A percentile compares a stretch with the other conserved stretches of the same genome.
Evolutionary conservation across 2,888 invertebrate species (phyloP).

Genomic region (Pogonocherus hispidulus): DNA sequence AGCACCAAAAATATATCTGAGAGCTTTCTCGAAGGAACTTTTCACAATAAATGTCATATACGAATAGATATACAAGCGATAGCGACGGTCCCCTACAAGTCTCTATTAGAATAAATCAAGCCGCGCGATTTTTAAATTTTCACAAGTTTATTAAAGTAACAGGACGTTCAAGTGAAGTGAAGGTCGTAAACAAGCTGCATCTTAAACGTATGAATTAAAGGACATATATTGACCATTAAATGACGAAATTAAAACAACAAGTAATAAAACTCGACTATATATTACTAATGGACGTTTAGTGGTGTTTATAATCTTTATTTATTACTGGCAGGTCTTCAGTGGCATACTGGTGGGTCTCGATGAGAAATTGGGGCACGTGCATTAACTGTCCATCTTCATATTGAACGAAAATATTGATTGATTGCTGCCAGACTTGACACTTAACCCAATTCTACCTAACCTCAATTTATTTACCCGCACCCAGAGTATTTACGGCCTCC

Average conservation of each 20-base stretch:
- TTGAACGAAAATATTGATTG: background rate
- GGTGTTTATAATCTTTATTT: constrained; percentile 14
- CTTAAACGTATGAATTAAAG: constrained; percentile 19
- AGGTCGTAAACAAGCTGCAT: background rate
- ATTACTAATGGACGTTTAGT: constrained; percentile 26
- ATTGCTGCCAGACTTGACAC: background rate
- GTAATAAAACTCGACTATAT: constrained; percentile 14
- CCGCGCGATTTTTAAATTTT: constrained; percentile 1
- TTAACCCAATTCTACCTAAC: background rate
- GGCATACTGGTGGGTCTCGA: background rate
- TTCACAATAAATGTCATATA: constrained; percentile 26
- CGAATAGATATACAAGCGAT: background rate
- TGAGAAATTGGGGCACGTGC: background rate
- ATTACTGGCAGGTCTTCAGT: constrained; percentile 1
- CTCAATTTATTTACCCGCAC: too few relatives aligned
- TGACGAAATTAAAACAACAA: constrained; percentile 30
- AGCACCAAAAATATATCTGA: too few relatives aligned
- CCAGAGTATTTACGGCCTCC: too few relatives aligned
- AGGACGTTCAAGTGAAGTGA: constrained; percentile 2
- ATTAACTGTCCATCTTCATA: background rate
- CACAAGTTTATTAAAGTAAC: background rate
- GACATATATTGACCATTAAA: constrained; percentile 28
- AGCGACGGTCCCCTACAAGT: background rate
- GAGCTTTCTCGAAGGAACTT: too few relatives aligned
- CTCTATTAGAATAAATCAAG: constrained; percentile 23